Conservation (phyloP, 2,888 invertebrate genomes). For the Dione juno region DNA sequence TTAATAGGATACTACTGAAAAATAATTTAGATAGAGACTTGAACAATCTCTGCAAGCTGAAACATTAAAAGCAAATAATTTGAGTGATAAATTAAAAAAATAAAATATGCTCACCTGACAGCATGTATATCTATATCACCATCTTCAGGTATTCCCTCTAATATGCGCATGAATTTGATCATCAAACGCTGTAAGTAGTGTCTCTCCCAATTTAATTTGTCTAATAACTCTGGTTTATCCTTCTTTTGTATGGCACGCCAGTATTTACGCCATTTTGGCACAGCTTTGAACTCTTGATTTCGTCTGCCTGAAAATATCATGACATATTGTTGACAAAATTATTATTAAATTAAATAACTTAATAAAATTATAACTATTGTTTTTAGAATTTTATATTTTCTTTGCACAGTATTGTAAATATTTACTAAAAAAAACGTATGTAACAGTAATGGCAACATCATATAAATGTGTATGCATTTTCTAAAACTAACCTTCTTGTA, state of each 20-base stretch:
- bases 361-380: too few species aligned
- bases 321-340: too few species aligned
- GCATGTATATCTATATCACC: constrained; percentile 84
- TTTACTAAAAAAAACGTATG: too few species aligned
- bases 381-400: too few species aligned
- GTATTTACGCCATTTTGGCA: constrained; percentile 95
- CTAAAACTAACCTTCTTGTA: constrained; percentile 88
- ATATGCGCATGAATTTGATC: constrained; percentile 91
- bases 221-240: constrained; percentile 87
- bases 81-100: not conserved
- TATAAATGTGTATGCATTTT: too few species aligned
- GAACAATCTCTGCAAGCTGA: too few species aligned
- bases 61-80: too few species aligned
- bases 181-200: constrained; percentile 93
- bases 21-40: too few species aligned
- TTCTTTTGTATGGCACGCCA: constrained; percentile 95
- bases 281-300: constrained; percentile 92
- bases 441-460: too few species aligned
- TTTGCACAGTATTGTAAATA: too few species aligned
- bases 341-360: too few species aligned
- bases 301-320: constrained; percentile 84
- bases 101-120: constrained; percentile 66
- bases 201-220: constrained; percentile 92
- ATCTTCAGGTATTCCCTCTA: constrained; percentile 88
- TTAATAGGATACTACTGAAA: too few species aligned